Base-by-base conservation (phyloP, 2,888 invertebrate species). In the Melipona beecheii region DNA sequence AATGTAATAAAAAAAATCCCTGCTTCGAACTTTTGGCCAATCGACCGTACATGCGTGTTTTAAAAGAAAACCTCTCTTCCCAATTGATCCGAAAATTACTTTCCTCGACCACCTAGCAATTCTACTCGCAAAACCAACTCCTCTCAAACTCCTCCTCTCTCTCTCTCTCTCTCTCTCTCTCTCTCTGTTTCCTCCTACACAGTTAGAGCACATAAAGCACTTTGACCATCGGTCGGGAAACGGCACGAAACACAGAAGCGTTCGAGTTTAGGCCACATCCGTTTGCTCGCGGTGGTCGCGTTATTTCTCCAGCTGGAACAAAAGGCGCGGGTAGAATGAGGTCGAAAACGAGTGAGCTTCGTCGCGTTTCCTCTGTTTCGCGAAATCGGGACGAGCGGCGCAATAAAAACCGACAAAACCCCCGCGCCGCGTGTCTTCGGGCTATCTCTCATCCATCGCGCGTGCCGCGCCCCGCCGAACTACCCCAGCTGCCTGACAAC, bases 361-460 rank as follows among this genome's bases (percentile, higher is more conserved):
- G 69, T 43, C 64, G n/a, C 54, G 52, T 65, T 79, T 58, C 60
- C 50, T 64, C 68, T 19, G 70, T 62, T 52, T 68, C 54, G 54
- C 69, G 43, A 60, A 78, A 74, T 82, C 82, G 71, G 60, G 71
- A 31, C 68, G 43, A 43, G 43, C 56, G 24, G 15, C n/a, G 62
- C 65, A 66, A 73, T 72, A 75, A 70, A 76, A 60, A 60, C 52
- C 74, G 24, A 52, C 50, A 11, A 49, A 27, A 27, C 27, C 54
- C 62, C 21, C 73, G 50, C 43, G 0, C 52, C 56, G 50, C 13
- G 31, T 72, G 43, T 62, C 84, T 73, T 52, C 68, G 56, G 62
- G 75, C 75, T 72, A 82, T 84, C 82, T 69, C 49, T 82, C 82
- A 82, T 72, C 72, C 68, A 62, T 81, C 58, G 49, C 17, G 11